Conservation (phyloP, 1,140 invertebrate genomes). For the Oryctes rhinoceros region DNA sequence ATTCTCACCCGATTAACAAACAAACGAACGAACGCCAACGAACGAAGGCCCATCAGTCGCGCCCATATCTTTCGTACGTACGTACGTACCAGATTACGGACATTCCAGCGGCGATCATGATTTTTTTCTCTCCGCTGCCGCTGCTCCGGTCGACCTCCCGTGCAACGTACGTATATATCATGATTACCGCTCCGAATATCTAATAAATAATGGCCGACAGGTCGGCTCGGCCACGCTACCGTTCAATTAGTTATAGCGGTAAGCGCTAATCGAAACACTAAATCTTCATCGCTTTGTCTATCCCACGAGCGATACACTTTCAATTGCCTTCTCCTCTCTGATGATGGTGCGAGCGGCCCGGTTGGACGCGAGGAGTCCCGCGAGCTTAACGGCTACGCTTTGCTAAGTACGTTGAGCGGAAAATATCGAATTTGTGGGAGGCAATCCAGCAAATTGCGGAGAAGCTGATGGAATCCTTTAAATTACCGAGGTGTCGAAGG, state of each 20-base stretch:
- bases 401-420: too few relatives aligned
- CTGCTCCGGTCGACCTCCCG: neutral
- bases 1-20: too few relatives aligned
- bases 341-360: neutral
- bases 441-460: too few relatives aligned
- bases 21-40: too few relatives aligned
- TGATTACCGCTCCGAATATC: constrained; percentile 16
- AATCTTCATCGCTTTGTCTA: constrained; percentile 26
- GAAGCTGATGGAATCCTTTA: too few relatives aligned
- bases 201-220: constrained; percentile 29
- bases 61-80: neutral
- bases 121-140: neutral
- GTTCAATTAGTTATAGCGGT: constrained; percentile 30
- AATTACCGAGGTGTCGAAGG: too few relatives aligned
- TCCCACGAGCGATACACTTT: constrained; percentile 11
- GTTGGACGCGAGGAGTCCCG: neutral
- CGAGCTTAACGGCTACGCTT: neutral
- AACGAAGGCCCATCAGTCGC: neutral
- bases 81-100: neutral
- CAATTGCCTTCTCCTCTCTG: neutral
- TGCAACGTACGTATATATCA: neutral
- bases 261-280: constrained; percentile 28
- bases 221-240: constrained; percentile 16
- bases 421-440: too few relatives aligned
- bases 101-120: neutral